Conservation (phyloP, 2,888 invertebrate species). For the Bimastos eiseni region DNA sequence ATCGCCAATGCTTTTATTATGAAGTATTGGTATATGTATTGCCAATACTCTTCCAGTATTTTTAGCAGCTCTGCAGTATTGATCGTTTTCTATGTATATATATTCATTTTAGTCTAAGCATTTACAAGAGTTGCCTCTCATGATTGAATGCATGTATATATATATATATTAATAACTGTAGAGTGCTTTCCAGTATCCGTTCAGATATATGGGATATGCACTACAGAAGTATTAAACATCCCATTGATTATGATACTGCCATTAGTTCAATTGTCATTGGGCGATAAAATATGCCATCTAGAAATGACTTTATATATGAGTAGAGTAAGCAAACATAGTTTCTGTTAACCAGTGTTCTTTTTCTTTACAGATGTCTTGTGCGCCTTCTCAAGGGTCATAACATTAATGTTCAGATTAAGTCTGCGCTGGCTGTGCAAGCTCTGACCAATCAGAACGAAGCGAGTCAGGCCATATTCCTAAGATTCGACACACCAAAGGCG, state of each 20-base stretch:
- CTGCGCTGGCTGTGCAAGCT: conserved; percentile 60
- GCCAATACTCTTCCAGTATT: no score
- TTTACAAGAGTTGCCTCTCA: neutral
- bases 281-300: no score
- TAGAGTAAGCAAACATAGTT: neutral
- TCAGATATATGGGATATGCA: neutral
- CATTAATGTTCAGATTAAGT: conserved; percentile 60
- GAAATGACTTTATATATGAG: neutral
- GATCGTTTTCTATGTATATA: no score
- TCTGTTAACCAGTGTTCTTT: neutral
- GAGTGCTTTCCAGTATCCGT: neutral
- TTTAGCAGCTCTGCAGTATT: no score
- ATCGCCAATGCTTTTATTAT: no score
- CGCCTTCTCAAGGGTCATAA: conserved; percentile 56
- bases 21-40: no score
- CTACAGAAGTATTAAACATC: neutral
- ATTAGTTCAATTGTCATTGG: neutral
- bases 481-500: conserved; percentile 58
- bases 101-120: neutral
- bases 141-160: neutral
- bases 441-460: conserved; percentile 56
- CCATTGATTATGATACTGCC: neutral
- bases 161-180: neutral
- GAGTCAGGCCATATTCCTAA: conserved; percentile 57
- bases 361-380: conserved; percentile 55